Evolutionary conservation across 2,888 invertebrate species (phyloP).

Genomic region (Aspidiotus rigidus): DNA sequence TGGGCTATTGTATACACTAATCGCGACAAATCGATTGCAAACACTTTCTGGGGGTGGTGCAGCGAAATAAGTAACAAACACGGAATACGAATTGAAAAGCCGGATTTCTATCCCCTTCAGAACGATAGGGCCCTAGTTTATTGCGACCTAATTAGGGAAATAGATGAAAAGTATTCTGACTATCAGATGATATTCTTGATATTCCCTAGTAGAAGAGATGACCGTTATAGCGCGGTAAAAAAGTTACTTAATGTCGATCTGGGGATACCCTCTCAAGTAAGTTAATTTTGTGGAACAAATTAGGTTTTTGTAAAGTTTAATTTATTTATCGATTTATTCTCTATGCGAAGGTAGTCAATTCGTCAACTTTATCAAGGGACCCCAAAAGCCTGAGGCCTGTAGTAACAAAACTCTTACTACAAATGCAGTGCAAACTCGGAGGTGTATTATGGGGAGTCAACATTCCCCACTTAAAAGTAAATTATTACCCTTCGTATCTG

Average conservation of each 20-base stretch:
- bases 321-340: too few relatives aligned
- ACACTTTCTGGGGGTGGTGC: conserved; percentile 46
- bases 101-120: conserved; percentile 51
- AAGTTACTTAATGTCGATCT: conserved; percentile 71
- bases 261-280: conserved; percentile 75
- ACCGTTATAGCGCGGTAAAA: conserved; percentile 80
- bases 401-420: conserved; percentile 79
- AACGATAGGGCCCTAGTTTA: conserved; percentile 67
- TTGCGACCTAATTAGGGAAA: conserved; percentile 50
- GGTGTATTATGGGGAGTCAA: conserved; percentile 80
- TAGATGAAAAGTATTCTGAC: conserved; percentile 41
- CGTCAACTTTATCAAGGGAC: too few relatives aligned
- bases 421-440: conserved; percentile 91
- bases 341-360: too few relatives aligned
- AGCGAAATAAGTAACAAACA: conserved; percentile 50
- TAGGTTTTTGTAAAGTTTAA: too few relatives aligned
- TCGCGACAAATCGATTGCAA: conserved; percentile 51
- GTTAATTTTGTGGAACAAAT: not conserved
- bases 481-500: not conserved
- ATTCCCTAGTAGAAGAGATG: conserved; percentile 69
- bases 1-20: conserved; percentile 66
- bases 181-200: conserved; percentile 70
- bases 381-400: conserved; percentile 46
- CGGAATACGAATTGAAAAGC: conserved; percentile 58
- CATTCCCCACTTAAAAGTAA: conserved; percentile 51